phyloP scores from a whole-genome alignment of 2,113 vertebrate species.

The Pao palembangensis region DNA sequence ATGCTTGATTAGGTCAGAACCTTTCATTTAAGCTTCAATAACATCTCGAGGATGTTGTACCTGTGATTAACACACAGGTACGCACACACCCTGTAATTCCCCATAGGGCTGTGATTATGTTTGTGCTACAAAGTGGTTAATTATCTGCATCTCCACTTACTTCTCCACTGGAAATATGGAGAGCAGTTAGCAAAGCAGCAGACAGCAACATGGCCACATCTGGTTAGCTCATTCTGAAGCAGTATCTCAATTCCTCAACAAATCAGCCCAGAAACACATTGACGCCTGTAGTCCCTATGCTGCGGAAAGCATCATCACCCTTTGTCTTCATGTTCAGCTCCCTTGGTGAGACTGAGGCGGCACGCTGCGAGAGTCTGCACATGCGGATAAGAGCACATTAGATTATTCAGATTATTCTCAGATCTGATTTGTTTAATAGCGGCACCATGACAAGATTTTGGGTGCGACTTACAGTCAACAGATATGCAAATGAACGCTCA shows the following conservation, averaged over 20 bases:
- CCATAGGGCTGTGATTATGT: slow-evolving; percentile 57
- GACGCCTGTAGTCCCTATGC: slow-evolving; percentile 24
- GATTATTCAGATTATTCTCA: neutral
- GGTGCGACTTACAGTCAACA: no score
- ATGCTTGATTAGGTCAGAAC: slow-evolving; percentile 32
- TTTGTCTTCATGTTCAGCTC: slow-evolving; percentile 7
- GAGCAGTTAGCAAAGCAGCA: slow-evolving; percentile 22
- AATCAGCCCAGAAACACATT: slow-evolving; percentile 45
- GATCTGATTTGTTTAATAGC: neutral
- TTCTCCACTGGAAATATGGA: slow-evolving; percentile 48
- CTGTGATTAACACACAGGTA: slow-evolving; percentile 17
- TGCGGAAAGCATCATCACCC: neutral
- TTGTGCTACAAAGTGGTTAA: slow-evolving; percentile 61
- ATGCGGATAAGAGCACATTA: neutral
- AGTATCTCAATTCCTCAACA: slow-evolving; percentile 32
- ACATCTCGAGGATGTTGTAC: slow-evolving; percentile 3
- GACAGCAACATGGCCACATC: slow-evolving; percentile 37
- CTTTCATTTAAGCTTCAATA: slow-evolving; percentile 12
- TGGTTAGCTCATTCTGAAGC: slow-evolving; percentile 29
- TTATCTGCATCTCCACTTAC: slow-evolving; percentile 57
- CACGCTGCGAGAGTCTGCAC: neutral
- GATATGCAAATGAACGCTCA: no score
- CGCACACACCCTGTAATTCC: slow-evolving; percentile 24
- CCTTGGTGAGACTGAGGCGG: slow-evolving; percentile 11
- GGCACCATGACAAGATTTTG: no score